Conservation (phyloP, 2,888 invertebrate species). For the Pachydiplax longipennis region DNA sequence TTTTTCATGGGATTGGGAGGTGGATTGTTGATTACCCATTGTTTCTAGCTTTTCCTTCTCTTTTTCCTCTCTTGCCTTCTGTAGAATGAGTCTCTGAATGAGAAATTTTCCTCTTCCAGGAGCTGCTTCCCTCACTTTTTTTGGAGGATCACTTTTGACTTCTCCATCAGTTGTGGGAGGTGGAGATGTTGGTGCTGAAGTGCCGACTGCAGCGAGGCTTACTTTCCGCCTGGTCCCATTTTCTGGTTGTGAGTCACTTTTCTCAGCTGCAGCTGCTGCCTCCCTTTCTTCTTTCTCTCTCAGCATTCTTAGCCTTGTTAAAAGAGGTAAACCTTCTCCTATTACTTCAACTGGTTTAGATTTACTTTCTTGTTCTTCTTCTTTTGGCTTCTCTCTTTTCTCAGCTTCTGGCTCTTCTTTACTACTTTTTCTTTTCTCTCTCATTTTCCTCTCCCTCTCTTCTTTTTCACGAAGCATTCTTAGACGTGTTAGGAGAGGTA, state of each 20-base stretch:
- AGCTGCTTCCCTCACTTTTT: background rate
- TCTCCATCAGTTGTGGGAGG: conserved; percentile 43
- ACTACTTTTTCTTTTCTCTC: background rate
- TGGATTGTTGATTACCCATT: background rate
- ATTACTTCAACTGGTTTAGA: conserved; percentile 50
- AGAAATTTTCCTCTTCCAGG: conserved; percentile 75
- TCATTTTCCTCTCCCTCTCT: conserved; percentile 61
- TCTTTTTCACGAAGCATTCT: conserved; percentile 86
- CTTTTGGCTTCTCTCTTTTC: background rate
- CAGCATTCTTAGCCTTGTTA: conserved; percentile 72
- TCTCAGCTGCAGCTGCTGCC: conserved; percentile 49
- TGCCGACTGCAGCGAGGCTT: background rate
- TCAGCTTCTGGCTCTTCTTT: background rate
- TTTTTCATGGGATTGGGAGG: background rate
- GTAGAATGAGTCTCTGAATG: conserved; percentile 74
- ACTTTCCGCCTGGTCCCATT: background rate
- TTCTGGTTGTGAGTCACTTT: background rate
- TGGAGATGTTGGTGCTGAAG: background rate
- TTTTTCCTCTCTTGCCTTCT: conserved; percentile 67
- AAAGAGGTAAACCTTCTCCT: conserved; percentile 56
- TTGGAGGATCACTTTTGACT: background rate
- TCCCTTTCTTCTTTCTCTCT: conserved; percentile 82
- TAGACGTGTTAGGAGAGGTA: conserved; percentile 63
- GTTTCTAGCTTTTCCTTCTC: conserved; percentile 54
- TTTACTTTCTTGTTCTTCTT: conserved; percentile 48